These are phyloP conservation scores for Myzus persicae DNA, from an alignment of 1,140 invertebrate genomes.

Conservation along the genomic window DNA sequence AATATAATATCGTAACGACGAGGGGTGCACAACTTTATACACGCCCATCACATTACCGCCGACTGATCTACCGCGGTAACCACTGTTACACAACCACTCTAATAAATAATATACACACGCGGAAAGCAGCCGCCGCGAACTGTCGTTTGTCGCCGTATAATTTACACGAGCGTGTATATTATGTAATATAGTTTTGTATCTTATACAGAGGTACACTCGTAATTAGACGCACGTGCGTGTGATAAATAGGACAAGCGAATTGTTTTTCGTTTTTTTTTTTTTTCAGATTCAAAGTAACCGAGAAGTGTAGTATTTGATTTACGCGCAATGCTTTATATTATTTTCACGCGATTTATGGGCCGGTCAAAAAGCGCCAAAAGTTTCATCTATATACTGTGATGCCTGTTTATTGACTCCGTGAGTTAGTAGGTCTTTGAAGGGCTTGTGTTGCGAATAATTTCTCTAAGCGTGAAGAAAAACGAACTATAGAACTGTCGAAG, in stretches of 20 bases:
- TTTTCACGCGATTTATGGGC: neutral
- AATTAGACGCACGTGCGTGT: neutral
- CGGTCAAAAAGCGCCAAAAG: neutral
- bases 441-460: neutral
- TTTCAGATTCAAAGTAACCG: neutral
- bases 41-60: slow-evolving; percentile 1
- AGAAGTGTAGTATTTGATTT: neutral
- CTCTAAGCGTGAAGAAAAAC: neutral
- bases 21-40: neutral
- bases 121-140: neutral
- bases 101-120: neutral
- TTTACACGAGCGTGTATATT: neutral
- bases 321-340: neutral
- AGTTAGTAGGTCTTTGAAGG: neutral
- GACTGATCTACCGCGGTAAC: neutral
- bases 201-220: neutral
- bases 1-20: neutral
- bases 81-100: neutral
- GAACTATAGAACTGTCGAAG: neutral
- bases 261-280: too few species aligned
- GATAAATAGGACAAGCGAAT: neutral
- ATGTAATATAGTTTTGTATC: neutral
- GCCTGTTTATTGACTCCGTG: neutral
- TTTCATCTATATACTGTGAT: neutral
- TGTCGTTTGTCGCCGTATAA: neutral